These are phyloP conservation scores for Microcebus lehilahytsara DNA, from an alignment of 2,113 vertebrate species.

Conservation along the genomic window DNA sequence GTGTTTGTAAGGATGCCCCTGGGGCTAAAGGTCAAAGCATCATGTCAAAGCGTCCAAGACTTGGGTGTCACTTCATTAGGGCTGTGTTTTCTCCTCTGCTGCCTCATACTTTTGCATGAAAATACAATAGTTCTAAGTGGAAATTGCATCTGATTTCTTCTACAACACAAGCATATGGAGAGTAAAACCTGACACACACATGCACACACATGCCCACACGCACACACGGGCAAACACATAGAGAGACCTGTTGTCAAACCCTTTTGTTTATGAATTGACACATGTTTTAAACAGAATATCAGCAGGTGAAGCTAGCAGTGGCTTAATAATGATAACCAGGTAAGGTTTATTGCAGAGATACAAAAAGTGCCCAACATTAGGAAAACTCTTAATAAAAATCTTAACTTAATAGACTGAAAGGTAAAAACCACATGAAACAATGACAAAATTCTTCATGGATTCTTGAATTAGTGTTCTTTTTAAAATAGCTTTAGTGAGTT, in stretches of 20 bases:
- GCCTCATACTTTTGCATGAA: fast-evolving
- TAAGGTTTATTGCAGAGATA: too few species aligned
- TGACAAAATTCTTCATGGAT: neutral
- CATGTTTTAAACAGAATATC: too few species aligned
- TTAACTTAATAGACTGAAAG: neutral
- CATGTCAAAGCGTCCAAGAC: too few species aligned
- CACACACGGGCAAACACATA: fast-evolving
- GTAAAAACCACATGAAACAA: neutral
- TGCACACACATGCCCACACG: too few species aligned
- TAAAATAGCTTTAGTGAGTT: neutral
- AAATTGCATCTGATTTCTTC: neutral
- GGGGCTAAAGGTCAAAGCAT: neutral
- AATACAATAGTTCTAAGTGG: too few species aligned
- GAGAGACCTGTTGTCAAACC: fast-evolving
- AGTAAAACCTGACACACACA: neutral
- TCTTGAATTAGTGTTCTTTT: neutral
- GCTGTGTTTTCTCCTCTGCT: fast-evolving
- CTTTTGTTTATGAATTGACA: neutral
- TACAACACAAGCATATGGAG: fast-evolving
- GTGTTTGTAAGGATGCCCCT: neutral
- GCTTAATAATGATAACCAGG: neutral
- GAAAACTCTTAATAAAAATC: neutral
- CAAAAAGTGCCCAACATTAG: neutral
- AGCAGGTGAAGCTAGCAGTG: neutral
- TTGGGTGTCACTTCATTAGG: fast-evolving